These are phyloP conservation scores for Chelon auratus DNA, from an alignment of 2,797 vertebrate genomes.

Conservation along the genomic window DNA sequence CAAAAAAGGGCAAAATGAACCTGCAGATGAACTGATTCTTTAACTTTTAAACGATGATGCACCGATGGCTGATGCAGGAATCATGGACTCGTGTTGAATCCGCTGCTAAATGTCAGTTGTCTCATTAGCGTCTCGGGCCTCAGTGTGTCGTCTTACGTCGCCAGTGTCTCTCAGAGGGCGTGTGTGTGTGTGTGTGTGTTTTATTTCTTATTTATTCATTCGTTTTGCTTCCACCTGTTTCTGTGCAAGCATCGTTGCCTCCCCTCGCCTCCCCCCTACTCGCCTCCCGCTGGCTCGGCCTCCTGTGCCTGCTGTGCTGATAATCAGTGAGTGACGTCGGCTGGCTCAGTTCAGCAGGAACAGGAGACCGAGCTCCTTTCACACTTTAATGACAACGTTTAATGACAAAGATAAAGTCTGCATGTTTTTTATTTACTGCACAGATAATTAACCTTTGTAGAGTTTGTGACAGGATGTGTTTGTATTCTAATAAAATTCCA, in stretches of 20 bases:
- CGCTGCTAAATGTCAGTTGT: constrained; percentile 75
- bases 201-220: constrained; percentile 3
- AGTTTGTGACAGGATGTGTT: no score
- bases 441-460: no score
- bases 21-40: no score
- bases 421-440: not conserved
- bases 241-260: constrained; percentile 33
- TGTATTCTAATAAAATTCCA: no score
- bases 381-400: constrained; percentile 26
- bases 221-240: constrained; percentile 5
- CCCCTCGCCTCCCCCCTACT: constrained; percentile 18
- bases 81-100: no score
- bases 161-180: constrained; percentile 20
- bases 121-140: constrained; percentile 69
- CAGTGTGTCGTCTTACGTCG: constrained; percentile 51
- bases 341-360: constrained; percentile 96
- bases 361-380: constrained; percentile 84
- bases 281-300: constrained; percentile 82
- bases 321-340: constrained; percentile 91
- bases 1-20: no score
- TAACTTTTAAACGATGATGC: no score
- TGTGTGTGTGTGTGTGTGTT: constrained; percentile 15
- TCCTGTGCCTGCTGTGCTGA: constrained; percentile 99
- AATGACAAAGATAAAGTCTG: not conserved
- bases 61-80: no score